Evolutionary conservation across 1,140 invertebrate species (phyloP), one percentile per base, ranked within the genome.

Genomic region (Triops cancriformis): DNA sequence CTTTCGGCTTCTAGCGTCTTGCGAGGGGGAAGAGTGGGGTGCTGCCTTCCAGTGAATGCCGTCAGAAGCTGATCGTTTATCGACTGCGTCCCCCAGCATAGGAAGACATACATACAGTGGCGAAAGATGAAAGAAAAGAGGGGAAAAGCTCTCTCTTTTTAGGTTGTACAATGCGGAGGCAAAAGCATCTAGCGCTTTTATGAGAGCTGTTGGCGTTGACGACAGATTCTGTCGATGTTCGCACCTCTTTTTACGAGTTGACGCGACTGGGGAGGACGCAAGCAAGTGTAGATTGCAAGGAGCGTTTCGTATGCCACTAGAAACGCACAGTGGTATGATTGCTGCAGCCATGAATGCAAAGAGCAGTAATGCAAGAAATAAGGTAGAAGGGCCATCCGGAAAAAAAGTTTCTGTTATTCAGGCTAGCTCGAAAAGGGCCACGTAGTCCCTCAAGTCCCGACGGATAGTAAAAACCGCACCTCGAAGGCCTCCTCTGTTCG

Each of bases 61-160:
- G 51, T 64, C 51, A 64, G 51, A 64, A 64, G 51, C 51, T 64
- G 51, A 64, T 64, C 51, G 51, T 64, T 64, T 64, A 64, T 64
- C 51, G 51, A 64, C 51, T 64, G 51, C 51, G 14, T 64, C 23
- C 31, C 51, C 51, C 14, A 23, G 51, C 51, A 64, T 64, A 23
- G 51, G 51, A 64, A 64, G 51, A 64, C 51, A 64, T 64, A 64
- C 51, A 64, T 64, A 64, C 51, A 64, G 51, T 18, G 51, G 51
- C 51, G 51, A 64, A n/a, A 64, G 51, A 64, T 23, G 51, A 64
- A 64, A 64, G 51, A 64, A 64, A 64, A 64, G 51, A 7, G 31
- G 31, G 31, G 7, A 37, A 64, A 64, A 18, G n/a, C n/a, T 6
- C 5, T 18, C 18, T 64, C 18, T 64, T 64, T 64, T 0, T 0